Conservation (phyloP, 2,888 invertebrate genomes). For the Phortica okadai region DNA sequence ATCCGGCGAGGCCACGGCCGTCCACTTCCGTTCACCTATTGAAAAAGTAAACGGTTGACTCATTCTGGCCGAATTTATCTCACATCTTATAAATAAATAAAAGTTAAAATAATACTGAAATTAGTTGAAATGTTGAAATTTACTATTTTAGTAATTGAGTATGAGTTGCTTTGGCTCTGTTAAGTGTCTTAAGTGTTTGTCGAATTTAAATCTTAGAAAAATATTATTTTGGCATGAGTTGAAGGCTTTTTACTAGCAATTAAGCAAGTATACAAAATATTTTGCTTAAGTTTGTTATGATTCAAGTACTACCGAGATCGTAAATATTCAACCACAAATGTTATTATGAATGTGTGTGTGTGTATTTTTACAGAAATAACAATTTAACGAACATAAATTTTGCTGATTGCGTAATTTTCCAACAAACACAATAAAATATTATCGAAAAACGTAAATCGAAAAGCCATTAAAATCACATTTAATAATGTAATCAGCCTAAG, state of each 20-base stretch:
- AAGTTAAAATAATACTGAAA: too few species aligned
- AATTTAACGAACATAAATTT: constrained; percentile 15
- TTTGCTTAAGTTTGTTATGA: neutral
- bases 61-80: too few species aligned
- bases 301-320: neutral
- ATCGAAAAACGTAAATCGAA: constrained; percentile 37
- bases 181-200: too few species aligned
- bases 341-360: neutral
- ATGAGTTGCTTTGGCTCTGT: too few species aligned
- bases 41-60: too few species aligned
- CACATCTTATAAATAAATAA: too few species aligned
- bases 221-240: neutral
- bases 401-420: constrained; percentile 11
- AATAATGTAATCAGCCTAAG: constrained; percentile 45
- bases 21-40: too few species aligned
- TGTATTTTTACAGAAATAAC: neutral
- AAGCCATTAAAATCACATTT: constrained; percentile 67
- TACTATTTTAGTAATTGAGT: too few species aligned
- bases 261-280: neutral
- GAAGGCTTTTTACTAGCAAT: neutral
- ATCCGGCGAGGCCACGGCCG: too few species aligned
- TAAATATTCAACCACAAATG: neutral
- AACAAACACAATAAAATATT: constrained; percentile 15
- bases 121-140: too few species aligned
- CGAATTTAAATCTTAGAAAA: too few species aligned